Evolutionary conservation across 2,113 vertebrate species (phyloP).

Genomic region (Mugil cephalus): DNA sequence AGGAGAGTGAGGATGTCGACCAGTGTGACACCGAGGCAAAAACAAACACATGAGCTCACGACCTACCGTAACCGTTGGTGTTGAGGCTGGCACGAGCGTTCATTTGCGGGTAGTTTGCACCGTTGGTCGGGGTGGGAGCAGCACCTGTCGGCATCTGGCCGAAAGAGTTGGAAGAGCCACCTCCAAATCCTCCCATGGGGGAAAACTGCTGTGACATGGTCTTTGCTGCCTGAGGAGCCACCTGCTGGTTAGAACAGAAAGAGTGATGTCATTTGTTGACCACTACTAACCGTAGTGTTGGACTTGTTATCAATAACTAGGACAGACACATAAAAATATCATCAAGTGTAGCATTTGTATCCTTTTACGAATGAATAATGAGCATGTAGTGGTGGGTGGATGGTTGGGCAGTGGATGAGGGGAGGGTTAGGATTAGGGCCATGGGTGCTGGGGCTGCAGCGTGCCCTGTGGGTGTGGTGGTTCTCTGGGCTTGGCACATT

Average conservation of each 20-base stretch:
- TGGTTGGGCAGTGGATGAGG: no score
- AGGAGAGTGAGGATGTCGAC: neutral
- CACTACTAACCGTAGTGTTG: neutral
- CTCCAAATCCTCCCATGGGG: slow-evolving; percentile 77
- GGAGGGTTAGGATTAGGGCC: no score
- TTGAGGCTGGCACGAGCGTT: slow-evolving; percentile 68
- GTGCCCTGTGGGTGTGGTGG: no score
- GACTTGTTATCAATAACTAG: neutral
- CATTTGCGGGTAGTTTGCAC: slow-evolving; percentile 77
- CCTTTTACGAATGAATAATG: neutral
- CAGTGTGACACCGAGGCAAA: neutral
- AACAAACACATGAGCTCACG: neutral
- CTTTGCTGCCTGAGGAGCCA: slow-evolving; percentile 80
- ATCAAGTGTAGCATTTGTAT: neutral
- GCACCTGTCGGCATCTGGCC: slow-evolving; percentile 79
- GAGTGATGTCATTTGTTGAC: slow-evolving; percentile 12
- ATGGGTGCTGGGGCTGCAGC: no score
- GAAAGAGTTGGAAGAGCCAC: slow-evolving; percentile 77
- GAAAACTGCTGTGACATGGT: slow-evolving; percentile 80
- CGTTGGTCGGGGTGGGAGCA: slow-evolving; percentile 67
- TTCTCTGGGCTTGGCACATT: no score
- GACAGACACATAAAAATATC: neutral
- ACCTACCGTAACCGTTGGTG: slow-evolving; percentile 80
- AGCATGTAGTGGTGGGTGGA: no score
- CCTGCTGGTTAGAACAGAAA: slow-evolving; percentile 64